Percentiles rank a stretch among this genome's conserved stretches.
These are phyloP conservation scores for Oxygymnocypris stewartii DNA, from an alignment of 2,113 vertebrate species.

Conservation along the genomic window DNA sequence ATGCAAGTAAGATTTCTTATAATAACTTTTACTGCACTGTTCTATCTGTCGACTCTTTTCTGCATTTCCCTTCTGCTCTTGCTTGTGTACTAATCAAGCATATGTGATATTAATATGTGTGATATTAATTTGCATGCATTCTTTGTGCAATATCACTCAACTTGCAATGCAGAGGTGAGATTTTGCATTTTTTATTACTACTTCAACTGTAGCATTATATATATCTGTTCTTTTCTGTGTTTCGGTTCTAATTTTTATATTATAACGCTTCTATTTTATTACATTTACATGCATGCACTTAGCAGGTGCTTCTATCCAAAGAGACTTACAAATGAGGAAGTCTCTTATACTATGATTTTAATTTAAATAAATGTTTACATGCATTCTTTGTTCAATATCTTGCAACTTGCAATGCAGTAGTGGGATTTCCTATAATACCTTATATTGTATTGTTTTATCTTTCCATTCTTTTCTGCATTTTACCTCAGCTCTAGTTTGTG, in stretches of 20 bases:
- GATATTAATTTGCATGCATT: not conserved
- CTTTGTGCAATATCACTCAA: not conserved
- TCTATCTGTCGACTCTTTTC: not conserved
- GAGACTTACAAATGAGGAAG: not conserved
- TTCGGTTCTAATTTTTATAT: not conserved
- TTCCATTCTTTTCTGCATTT: too few relatives aligned
- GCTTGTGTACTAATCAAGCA: not conserved
- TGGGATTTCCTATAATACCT: not conserved
- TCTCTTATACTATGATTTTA: not conserved
- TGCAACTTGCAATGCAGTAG: not conserved
- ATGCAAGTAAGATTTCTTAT: not conserved
- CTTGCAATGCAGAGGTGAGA: not conserved
- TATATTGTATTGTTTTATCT: too few relatives aligned
- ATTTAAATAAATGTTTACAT: not conserved
- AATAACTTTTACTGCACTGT: not conserved
- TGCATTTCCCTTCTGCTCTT: not conserved
- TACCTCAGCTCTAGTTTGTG: too few relatives aligned
- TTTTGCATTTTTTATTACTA: not conserved
- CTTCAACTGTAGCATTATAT: too few relatives aligned
- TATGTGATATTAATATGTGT: not conserved
- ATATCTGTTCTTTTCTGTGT: too few relatives aligned
- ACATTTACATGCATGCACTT: not conserved
- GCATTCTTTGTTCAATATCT: not conserved
- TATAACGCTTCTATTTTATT: not conserved
- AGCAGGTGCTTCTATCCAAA: not conserved